Percentiles rank a stretch among this genome's conserved stretches.
Evolutionary conservation across 2,888 invertebrate genomes (phyloP).

Genomic region (Thyatira batis): DNA sequence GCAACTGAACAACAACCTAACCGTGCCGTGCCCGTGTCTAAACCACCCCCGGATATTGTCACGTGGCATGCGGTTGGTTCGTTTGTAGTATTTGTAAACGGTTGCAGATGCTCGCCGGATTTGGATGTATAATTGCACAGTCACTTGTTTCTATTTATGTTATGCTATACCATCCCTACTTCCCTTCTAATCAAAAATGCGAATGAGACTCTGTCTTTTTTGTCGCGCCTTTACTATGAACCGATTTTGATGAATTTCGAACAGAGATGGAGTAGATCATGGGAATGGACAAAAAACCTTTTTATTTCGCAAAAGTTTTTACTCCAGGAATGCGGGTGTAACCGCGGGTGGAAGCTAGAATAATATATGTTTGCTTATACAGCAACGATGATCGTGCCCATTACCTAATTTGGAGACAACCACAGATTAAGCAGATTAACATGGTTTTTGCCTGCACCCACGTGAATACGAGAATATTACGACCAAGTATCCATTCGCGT

Average conservation of each 20-base stretch:
- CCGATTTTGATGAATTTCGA: too few species aligned
- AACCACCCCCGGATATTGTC: neutral
- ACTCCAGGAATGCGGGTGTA: too few species aligned
- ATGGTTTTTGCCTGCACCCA: slow-evolving; percentile 35
- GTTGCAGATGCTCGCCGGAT: neutral
- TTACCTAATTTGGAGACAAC: slow-evolving; percentile 27
- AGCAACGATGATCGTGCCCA: slow-evolving; percentile 20
- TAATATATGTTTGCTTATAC: too few species aligned
- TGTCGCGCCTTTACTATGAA: too few species aligned
- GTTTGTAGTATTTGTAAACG: too few species aligned
- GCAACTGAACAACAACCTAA: slow-evolving; percentile 23
- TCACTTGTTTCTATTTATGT: neutral
- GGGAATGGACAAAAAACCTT: too few species aligned
- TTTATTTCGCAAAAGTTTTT: too few species aligned
- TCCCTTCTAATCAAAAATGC: too few species aligned
- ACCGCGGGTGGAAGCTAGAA: too few species aligned
- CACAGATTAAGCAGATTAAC: slow-evolving; percentile 31
- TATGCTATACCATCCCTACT: too few species aligned
- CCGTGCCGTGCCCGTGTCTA: slow-evolving; percentile 15
- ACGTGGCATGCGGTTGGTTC: neutral
- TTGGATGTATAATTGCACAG: neutral
- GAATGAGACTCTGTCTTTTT: too few species aligned
- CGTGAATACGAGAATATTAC: slow-evolving; percentile 11
- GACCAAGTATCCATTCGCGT: slow-evolving; percentile 8
- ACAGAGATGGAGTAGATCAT: too few species aligned